Evolutionary conservation across 2,888 invertebrate genomes (phyloP).

Genomic region (Epinotia demarniana): DNA sequence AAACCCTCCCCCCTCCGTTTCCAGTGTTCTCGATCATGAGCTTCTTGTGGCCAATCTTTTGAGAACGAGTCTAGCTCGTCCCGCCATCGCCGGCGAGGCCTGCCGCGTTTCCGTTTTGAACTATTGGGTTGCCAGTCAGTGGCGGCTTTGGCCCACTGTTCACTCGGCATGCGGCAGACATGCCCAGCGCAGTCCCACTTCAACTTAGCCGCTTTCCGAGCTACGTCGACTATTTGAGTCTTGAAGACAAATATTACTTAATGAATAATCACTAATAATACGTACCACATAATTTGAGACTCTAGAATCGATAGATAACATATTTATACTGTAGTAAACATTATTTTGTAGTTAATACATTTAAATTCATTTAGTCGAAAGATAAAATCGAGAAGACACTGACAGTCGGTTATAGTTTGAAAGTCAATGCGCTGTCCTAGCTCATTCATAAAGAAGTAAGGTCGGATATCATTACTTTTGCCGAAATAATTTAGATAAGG

Average conservation of each 20-base stretch:
- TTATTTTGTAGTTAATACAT: constrained; percentile 6
- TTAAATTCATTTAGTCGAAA: constrained; percentile 15
- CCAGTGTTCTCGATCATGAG: too few species aligned
- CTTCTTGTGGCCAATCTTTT: too few species aligned
- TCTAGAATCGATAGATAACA: constrained; percentile 15
- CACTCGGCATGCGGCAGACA: too few species aligned
- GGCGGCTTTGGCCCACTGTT: too few species aligned
- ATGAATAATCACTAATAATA: not conserved
- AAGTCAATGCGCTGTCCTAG: not conserved
- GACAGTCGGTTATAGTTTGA: constrained; percentile 7
- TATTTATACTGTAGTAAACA: constrained; percentile 26
- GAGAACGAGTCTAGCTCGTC: too few species aligned
- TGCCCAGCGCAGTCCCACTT: too few species aligned
- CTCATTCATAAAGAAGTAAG: not conserved
- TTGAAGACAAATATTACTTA: not conserved
- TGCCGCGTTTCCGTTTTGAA: too few species aligned
- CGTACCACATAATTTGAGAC: constrained; percentile 31
- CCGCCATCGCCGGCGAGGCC: too few species aligned
- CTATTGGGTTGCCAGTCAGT: too few species aligned
- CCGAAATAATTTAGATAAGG: not conserved
- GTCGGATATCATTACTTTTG: constrained; percentile 2
- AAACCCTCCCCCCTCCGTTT: too few species aligned
- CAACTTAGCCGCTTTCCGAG: too few species aligned
- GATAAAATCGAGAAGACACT: constrained; percentile 22
- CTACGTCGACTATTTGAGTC: too few species aligned